These are phyloP conservation scores for Gobio occitaniae DNA, from an alignment of 2,797 vertebrate species.

Conservation along the genomic window DNA sequence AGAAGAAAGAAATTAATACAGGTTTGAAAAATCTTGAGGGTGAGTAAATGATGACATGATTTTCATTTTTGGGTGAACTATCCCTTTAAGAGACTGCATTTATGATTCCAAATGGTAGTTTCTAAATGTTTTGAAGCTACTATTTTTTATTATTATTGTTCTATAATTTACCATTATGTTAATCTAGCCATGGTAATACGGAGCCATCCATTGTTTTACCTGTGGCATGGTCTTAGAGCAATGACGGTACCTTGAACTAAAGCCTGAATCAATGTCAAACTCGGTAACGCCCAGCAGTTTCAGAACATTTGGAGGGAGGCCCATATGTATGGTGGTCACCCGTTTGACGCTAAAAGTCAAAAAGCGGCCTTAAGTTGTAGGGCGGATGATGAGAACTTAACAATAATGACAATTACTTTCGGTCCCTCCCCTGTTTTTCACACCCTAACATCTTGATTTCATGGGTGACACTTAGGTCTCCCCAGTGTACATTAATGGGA, in stretches of 20 bases:
- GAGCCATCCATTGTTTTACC: neutral
- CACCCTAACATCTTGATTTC: conserved; percentile 89
- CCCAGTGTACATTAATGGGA: conserved; percentile 81
- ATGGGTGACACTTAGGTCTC: conserved; percentile 88
- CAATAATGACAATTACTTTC: conserved; percentile 85
- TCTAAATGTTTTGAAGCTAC: neutral
- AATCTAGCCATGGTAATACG: neutral
- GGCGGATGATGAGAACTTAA: conserved; percentile 77
- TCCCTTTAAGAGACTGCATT: neutral
- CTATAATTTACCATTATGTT: neutral
- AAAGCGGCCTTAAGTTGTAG: conserved; percentile 75
- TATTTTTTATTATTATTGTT: neutral
- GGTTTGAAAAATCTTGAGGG: no score
- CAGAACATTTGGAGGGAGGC: conserved; percentile 30
- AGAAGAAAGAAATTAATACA: no score
- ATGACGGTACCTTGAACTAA: neutral
- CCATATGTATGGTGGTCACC: conserved; percentile 50
- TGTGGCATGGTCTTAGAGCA: neutral
- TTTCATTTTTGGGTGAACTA: no score
- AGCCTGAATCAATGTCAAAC: conserved; percentile 40
- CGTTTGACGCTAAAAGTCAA: conserved; percentile 50
- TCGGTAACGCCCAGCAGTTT: conserved; percentile 37
- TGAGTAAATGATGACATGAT: no score
- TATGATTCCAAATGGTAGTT: neutral
- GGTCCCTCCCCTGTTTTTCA: conserved; percentile 85